Evolutionary conservation across 1,140 invertebrate genomes (phyloP).

Genomic region (Drosophila miranda): DNA sequence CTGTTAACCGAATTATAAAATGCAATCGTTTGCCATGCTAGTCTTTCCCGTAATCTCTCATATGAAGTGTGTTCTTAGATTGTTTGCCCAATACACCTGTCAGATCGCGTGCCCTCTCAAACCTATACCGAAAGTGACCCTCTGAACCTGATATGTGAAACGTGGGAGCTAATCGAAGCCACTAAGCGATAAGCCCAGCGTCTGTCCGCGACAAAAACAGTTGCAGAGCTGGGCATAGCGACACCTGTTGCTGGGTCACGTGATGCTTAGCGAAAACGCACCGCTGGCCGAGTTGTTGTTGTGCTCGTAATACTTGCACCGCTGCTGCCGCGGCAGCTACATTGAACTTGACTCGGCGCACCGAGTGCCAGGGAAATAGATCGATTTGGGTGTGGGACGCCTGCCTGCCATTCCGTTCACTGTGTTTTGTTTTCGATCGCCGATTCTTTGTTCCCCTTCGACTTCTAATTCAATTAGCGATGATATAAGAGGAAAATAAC

Average conservation of each 20-base stretch:
- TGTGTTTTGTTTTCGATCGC: conserved; percentile 24
- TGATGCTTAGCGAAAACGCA: not conserved
- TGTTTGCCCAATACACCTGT: too few species aligned
- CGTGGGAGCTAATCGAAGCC: too few species aligned
- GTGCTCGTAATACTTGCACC: conserved; percentile 14
- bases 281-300: conserved; percentile 20
- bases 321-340: conserved; percentile 29
- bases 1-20: too few species aligned
- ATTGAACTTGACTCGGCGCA: conserved; percentile 70
- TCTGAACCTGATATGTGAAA: too few species aligned
- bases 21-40: too few species aligned
- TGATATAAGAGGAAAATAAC: conserved; percentile 62
- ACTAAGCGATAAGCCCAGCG: too few species aligned
- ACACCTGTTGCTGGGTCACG: conserved; percentile 35
- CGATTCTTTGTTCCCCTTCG: not conserved
- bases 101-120: too few species aligned
- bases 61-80: too few species aligned
- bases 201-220: too few species aligned
- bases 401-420: conserved; percentile 6
- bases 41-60: too few species aligned
- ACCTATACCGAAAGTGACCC: too few species aligned
- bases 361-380: conserved; percentile 53
- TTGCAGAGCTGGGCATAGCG: conserved; percentile 4
- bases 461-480: conserved; percentile 71
- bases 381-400: conserved; percentile 39